Percentiles rank a stretch among this genome's conserved stretches.
These are phyloP conservation scores for Sericinus montela DNA, from an alignment of 2,888 invertebrate genomes.

Conservation along the genomic window DNA sequence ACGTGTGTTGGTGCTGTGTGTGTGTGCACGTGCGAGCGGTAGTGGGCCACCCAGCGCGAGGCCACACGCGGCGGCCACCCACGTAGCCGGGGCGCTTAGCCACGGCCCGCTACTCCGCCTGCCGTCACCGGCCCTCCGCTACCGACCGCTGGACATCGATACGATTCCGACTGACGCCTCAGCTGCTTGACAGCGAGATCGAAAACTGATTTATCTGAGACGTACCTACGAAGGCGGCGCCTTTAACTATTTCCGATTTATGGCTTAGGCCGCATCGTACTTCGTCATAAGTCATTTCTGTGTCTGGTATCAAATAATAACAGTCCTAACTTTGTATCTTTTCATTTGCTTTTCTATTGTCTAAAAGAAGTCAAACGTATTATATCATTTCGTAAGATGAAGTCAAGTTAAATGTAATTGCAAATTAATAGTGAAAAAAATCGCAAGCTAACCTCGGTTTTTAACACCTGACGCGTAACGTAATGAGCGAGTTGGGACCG, in stretches of 20 bases:
- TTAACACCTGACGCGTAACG: conserved; percentile 29
- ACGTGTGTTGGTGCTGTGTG: conserved; percentile 59
- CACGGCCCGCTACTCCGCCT: conserved; percentile 49
- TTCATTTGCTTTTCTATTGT: too few relatives aligned
- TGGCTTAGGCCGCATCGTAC: neutral
- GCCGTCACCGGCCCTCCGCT: conserved; percentile 28
- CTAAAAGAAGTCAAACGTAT: too few relatives aligned
- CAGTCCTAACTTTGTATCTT: too few relatives aligned
- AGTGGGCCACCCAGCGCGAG: conserved; percentile 75
- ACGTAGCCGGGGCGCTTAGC: conserved; percentile 67
- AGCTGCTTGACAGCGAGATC: conserved; percentile 24
- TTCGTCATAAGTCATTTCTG: too few relatives aligned
- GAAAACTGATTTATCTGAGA: conserved; percentile 12
- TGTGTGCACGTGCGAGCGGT: conserved; percentile 54
- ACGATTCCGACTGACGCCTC: conserved; percentile 54
- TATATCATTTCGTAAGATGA: too few relatives aligned
- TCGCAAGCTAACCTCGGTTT: conserved; percentile 20
- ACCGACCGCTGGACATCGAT: conserved; percentile 40
- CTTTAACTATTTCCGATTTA: neutral
- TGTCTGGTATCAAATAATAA: too few relatives aligned
- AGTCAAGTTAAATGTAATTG: too few relatives aligned
- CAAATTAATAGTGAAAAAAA: too few relatives aligned
- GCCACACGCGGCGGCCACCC: conserved; percentile 77
- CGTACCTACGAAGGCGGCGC: conserved; percentile 2
- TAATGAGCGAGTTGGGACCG: conserved; percentile 26